phyloP scores from a whole-genome alignment of 2,797 vertebrate species.

The Poecile montanus region DNA sequence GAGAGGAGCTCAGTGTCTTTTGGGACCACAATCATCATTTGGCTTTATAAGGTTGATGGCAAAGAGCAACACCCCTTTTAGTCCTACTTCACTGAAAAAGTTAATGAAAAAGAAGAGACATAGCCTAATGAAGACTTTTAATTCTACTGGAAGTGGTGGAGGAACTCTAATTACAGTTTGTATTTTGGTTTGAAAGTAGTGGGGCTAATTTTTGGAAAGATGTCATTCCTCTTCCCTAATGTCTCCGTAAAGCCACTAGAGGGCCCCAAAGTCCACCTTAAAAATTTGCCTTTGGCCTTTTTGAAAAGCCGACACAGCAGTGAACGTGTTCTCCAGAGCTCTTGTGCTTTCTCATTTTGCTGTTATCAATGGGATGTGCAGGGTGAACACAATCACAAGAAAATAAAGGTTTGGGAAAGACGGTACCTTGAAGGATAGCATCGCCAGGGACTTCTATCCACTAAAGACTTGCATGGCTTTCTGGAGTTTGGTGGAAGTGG shows the following conservation, averaged over 20 bases:
- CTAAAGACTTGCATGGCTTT: background rate
- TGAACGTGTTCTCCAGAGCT: background rate
- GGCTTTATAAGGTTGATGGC: background rate
- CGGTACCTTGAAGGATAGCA: background rate
- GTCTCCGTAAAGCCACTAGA: slow-evolving; percentile 38
- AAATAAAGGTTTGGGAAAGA: background rate
- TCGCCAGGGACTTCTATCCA: background rate
- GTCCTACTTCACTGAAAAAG: background rate
- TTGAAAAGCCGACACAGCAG: background rate
- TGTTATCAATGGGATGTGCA: background rate
- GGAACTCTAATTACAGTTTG: background rate
- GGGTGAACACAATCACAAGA: background rate
- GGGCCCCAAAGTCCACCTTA: slow-evolving; percentile 49
- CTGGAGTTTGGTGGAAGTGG: background rate
- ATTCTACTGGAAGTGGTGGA: background rate
- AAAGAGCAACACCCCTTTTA: background rate
- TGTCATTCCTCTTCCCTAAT: background rate
- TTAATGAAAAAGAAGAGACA: background rate
- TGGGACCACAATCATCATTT: background rate
- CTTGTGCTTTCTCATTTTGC: background rate
- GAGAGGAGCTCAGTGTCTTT: background rate
- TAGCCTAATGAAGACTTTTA: background rate
- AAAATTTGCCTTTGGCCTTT: background rate
- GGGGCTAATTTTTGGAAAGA: background rate
- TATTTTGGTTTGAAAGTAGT: background rate